Evolutionary conservation across 2,797 vertebrate genomes (phyloP).

Genomic region (Intellagama lesueurii): DNA sequence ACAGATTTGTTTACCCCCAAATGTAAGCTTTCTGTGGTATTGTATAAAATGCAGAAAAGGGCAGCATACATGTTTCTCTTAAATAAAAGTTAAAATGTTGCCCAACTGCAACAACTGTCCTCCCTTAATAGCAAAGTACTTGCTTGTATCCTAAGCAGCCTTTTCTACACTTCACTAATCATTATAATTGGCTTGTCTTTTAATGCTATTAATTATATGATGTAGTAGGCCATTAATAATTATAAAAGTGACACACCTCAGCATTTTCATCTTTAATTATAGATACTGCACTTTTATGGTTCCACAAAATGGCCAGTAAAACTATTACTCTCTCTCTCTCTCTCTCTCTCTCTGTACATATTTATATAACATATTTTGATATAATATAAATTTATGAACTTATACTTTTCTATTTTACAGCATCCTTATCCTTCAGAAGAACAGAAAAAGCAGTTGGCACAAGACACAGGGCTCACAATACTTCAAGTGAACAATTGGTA

Average conservation of each 20-base stretch:
- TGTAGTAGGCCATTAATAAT: constrained; percentile 97
- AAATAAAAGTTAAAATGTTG: constrained; percentile 59
- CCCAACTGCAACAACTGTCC: constrained; percentile 75
- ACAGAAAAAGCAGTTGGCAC: constrained; percentile 99
- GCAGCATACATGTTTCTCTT: constrained; percentile 36
- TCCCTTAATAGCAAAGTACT: constrained; percentile 79
- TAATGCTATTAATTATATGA: constrained; percentile 97
- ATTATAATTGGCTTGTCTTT: constrained; percentile 98
- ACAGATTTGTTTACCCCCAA: background rate
- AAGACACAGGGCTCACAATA: constrained; percentile 99
- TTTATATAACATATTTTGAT: background rate
- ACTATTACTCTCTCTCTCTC: constrained; percentile 62
- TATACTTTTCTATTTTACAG: constrained; percentile 82
- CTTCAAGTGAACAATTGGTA: constrained; percentile 99
- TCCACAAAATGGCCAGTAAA: constrained; percentile 67
- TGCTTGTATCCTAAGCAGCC: constrained; percentile 88
- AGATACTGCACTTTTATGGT: constrained; percentile 75
- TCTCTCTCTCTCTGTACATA: no score
- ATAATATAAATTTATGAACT: constrained; percentile 12
- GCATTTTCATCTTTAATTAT: constrained; percentile 87
- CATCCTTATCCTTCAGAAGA: constrained; percentile 99
- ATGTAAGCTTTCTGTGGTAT: constrained; percentile 5
- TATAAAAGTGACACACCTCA: constrained; percentile 86
- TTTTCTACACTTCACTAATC: constrained; percentile 97
- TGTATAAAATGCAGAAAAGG: constrained; percentile 11